These are phyloP conservation scores for Barypeithes pellucidus DNA, from an alignment of 2,888 invertebrate species.

Conservation along the genomic window DNA sequence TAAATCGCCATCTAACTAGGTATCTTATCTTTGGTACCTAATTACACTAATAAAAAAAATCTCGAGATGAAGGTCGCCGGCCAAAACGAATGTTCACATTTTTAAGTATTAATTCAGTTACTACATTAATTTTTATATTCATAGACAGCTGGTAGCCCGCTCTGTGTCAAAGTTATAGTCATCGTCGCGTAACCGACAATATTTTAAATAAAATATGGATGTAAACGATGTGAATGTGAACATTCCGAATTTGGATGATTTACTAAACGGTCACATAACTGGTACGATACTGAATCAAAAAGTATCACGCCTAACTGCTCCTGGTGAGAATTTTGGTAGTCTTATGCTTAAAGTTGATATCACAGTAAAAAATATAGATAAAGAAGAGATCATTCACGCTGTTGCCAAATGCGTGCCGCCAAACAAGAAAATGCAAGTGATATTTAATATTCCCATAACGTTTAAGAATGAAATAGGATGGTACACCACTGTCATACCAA, in stretches of 20 bases:
- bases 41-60: not conserved
- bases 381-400: conserved; percentile 64
- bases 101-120: not conserved
- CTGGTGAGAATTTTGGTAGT: conserved; percentile 51
- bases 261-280: conserved; percentile 12
- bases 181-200: not conserved
- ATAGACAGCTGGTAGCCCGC: too few species aligned
- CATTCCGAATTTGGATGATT: conserved; percentile 30
- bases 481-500: conserved; percentile 67
- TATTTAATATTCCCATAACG: conserved; percentile 73
- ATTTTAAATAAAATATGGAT: not conserved
- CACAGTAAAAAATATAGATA: conserved; percentile 25
- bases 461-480: conserved; percentile 74
- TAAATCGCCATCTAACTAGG: not conserved
- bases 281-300: conserved; percentile 31
- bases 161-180: not conserved
- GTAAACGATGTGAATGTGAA: not conserved
- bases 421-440: conserved; percentile 70
- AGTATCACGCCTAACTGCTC: conserved; percentile 29
- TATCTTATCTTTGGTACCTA: not conserved
- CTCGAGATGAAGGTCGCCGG: not conserved
- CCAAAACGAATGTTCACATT: not conserved
- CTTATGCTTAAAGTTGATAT: conserved; percentile 46
- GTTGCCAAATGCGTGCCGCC: conserved; percentile 75
- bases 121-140: too few species aligned